These are phyloP conservation scores for Aspidiotus destructor DNA, from an alignment of 2,888 invertebrate species.

Conservation along the genomic window DNA sequence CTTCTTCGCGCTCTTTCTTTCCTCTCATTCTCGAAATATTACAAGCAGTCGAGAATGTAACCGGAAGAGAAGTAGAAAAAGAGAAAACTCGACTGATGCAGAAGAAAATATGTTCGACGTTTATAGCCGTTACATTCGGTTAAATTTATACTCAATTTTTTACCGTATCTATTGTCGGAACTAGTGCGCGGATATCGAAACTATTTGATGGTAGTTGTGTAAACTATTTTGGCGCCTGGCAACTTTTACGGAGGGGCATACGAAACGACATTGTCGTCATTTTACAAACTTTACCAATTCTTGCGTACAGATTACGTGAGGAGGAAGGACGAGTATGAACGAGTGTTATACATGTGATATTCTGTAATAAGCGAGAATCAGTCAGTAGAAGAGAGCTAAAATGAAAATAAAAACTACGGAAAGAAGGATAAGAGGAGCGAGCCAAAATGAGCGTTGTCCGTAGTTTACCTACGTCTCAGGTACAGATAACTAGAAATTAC, in stretches of 20 bases:
- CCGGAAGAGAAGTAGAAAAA: conserved; percentile 5
- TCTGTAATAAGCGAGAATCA: conserved; percentile 1
- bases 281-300: conserved; percentile 5
- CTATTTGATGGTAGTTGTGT: conserved; percentile 25
- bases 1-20: no score
- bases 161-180: conserved; percentile 21
- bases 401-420: no score
- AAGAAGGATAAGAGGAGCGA: no score
- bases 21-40: no score
- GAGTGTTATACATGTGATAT: no score
- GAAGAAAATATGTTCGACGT: conserved; percentile 26
- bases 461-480: no score
- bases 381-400: background rate
- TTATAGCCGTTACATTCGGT: conserved; percentile 15
- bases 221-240: conserved; percentile 31
- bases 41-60: background rate
- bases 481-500: no score
- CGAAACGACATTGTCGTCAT: background rate
- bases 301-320: background rate
- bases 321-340: conserved; percentile 4
- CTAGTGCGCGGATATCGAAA: conserved; percentile 20
- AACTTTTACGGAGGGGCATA: conserved; percentile 13
- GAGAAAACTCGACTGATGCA: background rate
- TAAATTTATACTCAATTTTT: conserved; percentile 28
- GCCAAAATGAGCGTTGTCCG: no score